Percentiles rank a stretch among this genome's conserved stretches.
These are phyloP conservation scores for Pluvialis apricaria DNA, from an alignment of 2,113 vertebrate species.

Conservation along the genomic window DNA sequence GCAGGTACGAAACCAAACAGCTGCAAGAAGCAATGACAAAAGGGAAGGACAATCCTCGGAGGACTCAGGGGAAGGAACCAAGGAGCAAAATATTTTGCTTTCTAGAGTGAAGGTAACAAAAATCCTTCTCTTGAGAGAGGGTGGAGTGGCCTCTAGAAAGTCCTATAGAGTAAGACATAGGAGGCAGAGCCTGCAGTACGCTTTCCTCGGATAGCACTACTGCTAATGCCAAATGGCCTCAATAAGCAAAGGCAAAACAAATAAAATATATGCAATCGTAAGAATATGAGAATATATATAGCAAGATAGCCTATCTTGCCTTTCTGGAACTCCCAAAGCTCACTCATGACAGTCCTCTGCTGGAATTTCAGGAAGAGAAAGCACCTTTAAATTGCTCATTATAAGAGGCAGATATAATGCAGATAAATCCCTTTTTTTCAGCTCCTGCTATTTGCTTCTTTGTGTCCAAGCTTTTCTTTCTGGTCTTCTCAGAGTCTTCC, in stretches of 20 bases:
- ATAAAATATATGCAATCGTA: not conserved
- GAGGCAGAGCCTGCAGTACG: not conserved
- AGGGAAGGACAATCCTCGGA: not conserved
- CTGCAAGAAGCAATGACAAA: not conserved
- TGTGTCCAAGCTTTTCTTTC: not conserved
- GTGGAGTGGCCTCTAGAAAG: not conserved
- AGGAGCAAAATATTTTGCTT: not conserved
- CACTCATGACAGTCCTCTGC: not conserved
- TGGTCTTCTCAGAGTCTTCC: not conserved
- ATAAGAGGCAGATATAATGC: not conserved
- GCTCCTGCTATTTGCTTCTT: not conserved
- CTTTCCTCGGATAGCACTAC: not conserved
- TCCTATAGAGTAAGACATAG: not conserved
- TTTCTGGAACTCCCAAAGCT: not conserved
- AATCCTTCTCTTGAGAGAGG: not conserved
- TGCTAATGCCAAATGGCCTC: not conserved
- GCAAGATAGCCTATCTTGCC: not conserved
- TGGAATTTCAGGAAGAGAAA: not conserved
- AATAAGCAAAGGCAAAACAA: not conserved
- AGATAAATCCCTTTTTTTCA: not conserved
- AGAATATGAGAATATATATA: not conserved
- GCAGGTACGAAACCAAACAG: not conserved
- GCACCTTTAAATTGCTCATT: not conserved
- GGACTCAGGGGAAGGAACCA: not conserved
- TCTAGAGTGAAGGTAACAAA: not conserved